Evolutionary conservation across 2,797 vertebrate species (phyloP).

Genomic region (Cynopterus sphinx): DNA sequence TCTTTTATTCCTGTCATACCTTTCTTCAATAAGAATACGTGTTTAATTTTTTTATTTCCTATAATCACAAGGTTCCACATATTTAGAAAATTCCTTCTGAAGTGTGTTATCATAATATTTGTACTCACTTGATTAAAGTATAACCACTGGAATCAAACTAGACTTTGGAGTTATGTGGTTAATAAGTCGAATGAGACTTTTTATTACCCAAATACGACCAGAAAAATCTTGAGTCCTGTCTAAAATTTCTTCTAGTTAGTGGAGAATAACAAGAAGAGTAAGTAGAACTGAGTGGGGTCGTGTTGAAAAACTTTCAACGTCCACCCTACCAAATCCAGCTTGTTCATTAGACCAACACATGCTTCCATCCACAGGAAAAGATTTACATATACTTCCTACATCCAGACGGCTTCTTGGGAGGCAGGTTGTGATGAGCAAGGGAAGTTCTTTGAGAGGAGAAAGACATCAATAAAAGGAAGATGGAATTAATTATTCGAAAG

Average conservation of each 20-base stretch:
- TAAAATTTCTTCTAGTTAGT: background rate
- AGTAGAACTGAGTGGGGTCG: background rate
- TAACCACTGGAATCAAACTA: background rate
- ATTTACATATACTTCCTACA: background rate
- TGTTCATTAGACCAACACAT: background rate
- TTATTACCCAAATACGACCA: background rate
- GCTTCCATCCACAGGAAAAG: background rate
- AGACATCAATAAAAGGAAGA: background rate
- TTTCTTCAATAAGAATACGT: background rate
- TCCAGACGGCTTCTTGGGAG: background rate
- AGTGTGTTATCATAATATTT: background rate
- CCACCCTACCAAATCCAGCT: background rate
- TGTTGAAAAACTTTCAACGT: background rate
- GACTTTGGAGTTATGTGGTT: background rate
- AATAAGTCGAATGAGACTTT: background rate
- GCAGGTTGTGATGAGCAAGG: background rate
- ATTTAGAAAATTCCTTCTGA: conserved; percentile 1
- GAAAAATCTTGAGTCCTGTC: background rate
- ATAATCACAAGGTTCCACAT: background rate
- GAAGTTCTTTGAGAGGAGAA: background rate
- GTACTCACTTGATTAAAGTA: background rate
- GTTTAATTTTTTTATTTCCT: background rate
- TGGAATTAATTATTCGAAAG: background rate
- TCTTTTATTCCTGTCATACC: background rate
- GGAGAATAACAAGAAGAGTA: background rate